Evolutionary conservation across 2,113 vertebrate genomes (phyloP).

Genomic region (Calonectris borealis): DNA sequence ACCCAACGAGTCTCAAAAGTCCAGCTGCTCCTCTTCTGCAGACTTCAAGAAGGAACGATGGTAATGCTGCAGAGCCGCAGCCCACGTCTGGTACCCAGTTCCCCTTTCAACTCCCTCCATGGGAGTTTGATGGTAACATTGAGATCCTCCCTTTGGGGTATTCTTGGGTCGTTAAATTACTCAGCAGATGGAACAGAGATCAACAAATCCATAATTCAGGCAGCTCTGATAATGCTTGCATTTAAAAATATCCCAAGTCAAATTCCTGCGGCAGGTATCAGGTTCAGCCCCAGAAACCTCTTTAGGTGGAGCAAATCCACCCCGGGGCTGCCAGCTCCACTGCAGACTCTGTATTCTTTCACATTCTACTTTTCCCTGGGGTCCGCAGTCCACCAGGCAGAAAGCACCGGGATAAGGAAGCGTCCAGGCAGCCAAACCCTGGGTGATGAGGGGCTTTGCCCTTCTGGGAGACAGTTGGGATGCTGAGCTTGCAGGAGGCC

Average conservation of each 20-base stretch:
- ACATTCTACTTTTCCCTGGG: too few relatives aligned
- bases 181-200: rapidly evolving
- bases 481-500: not conserved
- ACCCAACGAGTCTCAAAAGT: not conserved
- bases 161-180: not conserved
- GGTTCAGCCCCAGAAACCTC: not conserved
- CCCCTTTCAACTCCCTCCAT: rapidly evolving
- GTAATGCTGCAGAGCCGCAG: not conserved
- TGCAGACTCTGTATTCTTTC: not conserved
- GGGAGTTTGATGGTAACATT: not conserved
- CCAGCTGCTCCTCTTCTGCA: not conserved
- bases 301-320: too few relatives aligned
- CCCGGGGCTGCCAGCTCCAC: not conserved
- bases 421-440: not conserved
- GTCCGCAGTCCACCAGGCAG: not conserved
- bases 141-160: not conserved
- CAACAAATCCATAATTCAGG: not conserved
- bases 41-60: rapidly evolving
- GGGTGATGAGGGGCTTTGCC: too few relatives aligned
- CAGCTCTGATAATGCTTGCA: not conserved
- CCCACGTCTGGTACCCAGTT: rapidly evolving
- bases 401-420: not conserved
- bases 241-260: not conserved
- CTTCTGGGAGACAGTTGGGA: not conserved
- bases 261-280: not conserved